A percentile compares a stretch with the other conserved stretches of the same genome.
These are phyloP conservation scores for Brachionus sp. DNA, from an alignment of 1,140 invertebrate genomes.

Conservation along the genomic window DNA sequence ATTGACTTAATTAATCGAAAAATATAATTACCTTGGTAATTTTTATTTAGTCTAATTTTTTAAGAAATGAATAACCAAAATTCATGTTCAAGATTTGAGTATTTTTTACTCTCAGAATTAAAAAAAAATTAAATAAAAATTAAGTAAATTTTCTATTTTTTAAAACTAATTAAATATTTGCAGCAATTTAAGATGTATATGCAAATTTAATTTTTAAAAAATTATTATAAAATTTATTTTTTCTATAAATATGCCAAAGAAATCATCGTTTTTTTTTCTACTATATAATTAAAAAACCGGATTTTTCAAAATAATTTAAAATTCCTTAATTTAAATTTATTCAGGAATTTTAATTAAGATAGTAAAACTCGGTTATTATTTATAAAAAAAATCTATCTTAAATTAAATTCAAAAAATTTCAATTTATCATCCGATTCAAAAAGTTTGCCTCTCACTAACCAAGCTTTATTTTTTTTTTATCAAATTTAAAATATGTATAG, in stretches of 20 bases:
- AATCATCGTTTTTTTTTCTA: background rate
- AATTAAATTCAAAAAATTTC: background rate
- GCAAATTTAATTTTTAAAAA: too few species aligned
- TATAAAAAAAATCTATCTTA: background rate
- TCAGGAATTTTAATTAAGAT: background rate
- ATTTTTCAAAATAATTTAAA: background rate
- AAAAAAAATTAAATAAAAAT: too few species aligned
- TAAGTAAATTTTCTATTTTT: too few species aligned
- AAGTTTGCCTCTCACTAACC: background rate
- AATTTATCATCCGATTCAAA: background rate
- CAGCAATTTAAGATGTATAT: too few species aligned
- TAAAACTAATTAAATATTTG: too few species aligned
- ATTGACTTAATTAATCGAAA: too few species aligned
- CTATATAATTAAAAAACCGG: background rate
- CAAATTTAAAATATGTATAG: background rate
- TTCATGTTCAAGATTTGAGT: too few species aligned
- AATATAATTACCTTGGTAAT: too few species aligned
- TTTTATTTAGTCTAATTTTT: too few species aligned
- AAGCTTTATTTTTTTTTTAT: background rate
- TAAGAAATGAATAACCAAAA: too few species aligned
- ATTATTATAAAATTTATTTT: background rate
- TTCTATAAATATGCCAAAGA: too few species aligned
- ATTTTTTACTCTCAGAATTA: too few species aligned
- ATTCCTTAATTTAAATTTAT: background rate
- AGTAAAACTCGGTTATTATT: background rate